A percentile compares a stretch with the other conserved stretches of the same genome.
Conservation (phyloP, 30 jellyfish, hydroid and myxozoan species). For the Turritopsis rubra region DNA sequence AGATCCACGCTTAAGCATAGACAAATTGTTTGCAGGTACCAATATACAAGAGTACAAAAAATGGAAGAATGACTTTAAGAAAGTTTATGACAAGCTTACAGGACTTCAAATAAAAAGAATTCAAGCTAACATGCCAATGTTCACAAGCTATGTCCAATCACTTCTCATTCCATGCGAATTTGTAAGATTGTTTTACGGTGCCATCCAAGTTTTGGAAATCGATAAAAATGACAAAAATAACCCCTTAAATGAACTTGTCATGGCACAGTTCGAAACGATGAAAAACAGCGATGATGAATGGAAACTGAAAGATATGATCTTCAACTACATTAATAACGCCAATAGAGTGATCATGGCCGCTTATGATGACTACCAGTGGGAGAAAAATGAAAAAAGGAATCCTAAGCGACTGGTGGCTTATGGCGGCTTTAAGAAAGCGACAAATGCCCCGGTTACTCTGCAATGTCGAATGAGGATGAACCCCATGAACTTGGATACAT, state of each 20-base stretch:
- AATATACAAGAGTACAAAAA: too few species aligned
- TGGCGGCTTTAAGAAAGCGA: neutral
- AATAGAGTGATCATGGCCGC: neutral
- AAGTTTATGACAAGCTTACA: neutral
- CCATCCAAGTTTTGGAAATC: neutral
- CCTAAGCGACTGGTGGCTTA: neutral
- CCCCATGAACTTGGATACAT: neutral
- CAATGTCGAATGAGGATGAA: neutral
- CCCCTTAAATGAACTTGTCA: neutral
- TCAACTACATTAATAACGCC: neutral
- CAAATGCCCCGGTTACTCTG: neutral
- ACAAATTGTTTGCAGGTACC: too few species aligned
- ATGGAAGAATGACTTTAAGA: neutral
- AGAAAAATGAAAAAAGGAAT: neutral
- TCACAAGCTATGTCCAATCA: neutral
- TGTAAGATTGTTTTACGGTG: neutral
- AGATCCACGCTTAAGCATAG: too few species aligned
- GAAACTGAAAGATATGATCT: neutral
- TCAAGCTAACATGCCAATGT: neutral
- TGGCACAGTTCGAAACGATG: neutral
- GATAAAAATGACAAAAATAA: too few species aligned
- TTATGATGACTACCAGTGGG: neutral
- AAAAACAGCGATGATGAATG: neutral
- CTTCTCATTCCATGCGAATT: neutral
- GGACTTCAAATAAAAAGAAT: neutral